A percentile compares a stretch with the other conserved stretches of the same genome.
These are phyloP conservation scores for Grantiella picta DNA, from an alignment of 2,113 vertebrate genomes.

Conservation along the genomic window DNA sequence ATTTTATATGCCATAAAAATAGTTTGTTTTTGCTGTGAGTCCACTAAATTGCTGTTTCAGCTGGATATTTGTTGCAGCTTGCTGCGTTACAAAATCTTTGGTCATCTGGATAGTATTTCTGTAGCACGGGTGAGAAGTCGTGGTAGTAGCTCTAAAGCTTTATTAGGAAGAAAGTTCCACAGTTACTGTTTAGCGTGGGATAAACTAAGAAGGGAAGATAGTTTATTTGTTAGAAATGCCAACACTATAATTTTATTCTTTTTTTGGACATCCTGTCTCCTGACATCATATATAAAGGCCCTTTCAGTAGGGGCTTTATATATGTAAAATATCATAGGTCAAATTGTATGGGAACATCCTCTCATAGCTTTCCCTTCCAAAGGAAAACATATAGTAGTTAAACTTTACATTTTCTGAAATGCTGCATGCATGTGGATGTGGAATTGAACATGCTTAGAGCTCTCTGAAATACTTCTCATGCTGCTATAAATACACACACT, in stretches of 20 bases:
- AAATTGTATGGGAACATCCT: background rate
- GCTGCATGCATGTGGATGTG: background rate
- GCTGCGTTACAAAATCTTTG: constrained; percentile 50
- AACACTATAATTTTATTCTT: background rate
- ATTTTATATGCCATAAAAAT: constrained; percentile 9
- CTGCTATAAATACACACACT: background rate
- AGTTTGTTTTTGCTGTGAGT: background rate
- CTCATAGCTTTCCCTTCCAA: background rate
- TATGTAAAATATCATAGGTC: background rate
- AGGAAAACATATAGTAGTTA: background rate
- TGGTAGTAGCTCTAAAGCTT: background rate
- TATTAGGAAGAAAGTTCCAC: constrained; percentile 34
- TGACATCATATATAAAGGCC: background rate
- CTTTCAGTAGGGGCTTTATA: background rate
- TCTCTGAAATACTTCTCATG: background rate
- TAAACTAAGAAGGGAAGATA: background rate
- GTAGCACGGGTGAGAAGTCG: background rate
- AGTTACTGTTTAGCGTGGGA: background rate
- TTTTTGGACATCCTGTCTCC: background rate
- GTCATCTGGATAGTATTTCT: constrained; percentile 31
- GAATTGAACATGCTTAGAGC: background rate
- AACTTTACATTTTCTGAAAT: background rate
- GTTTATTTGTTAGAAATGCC: background rate
- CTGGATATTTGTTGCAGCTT: constrained; percentile 51
- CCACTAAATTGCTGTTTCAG: constrained; percentile 36